Conservation (phyloP, 2,797 vertebrate species). For the Sylvilagus floridanus region DNA sequence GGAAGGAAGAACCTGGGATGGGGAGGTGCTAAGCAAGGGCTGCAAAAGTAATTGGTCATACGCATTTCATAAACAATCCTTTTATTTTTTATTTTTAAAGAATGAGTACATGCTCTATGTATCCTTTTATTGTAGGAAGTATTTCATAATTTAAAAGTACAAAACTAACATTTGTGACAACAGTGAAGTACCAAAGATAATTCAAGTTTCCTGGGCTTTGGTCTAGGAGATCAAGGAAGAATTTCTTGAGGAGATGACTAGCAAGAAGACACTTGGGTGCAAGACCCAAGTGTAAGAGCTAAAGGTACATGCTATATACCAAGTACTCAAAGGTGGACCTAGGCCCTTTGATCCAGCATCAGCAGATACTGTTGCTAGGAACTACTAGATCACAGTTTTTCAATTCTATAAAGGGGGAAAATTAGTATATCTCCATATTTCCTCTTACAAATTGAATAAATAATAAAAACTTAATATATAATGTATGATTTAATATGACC, state of each 20-base stretch:
- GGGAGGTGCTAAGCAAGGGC: fast-evolving
- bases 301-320: not conserved
- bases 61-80: not conserved
- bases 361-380: not conserved
- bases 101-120: not conserved
- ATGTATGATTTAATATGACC: not conserved
- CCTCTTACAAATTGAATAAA: not conserved
- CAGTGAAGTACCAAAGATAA: not conserved
- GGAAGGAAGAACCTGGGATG: not conserved
- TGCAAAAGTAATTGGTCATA: not conserved
- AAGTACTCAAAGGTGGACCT: not conserved
- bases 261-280: not conserved
- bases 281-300: fast-evolving
- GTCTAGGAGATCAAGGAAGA: not conserved
- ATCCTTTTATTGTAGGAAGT: not conserved
- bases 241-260: not conserved
- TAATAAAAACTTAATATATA: constrained; percentile 8
- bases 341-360: not conserved
- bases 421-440: constrained; percentile 21
- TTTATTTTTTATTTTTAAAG: not conserved
- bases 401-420: not conserved
- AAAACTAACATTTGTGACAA: not conserved
- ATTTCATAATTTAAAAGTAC: constrained; percentile 3
- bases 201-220: not conserved
- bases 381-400: not conserved